These are phyloP conservation scores for Myrmecobius fasciatus DNA, from an alignment of 2,113 vertebrate genomes.

Conservation along the genomic window DNA sequence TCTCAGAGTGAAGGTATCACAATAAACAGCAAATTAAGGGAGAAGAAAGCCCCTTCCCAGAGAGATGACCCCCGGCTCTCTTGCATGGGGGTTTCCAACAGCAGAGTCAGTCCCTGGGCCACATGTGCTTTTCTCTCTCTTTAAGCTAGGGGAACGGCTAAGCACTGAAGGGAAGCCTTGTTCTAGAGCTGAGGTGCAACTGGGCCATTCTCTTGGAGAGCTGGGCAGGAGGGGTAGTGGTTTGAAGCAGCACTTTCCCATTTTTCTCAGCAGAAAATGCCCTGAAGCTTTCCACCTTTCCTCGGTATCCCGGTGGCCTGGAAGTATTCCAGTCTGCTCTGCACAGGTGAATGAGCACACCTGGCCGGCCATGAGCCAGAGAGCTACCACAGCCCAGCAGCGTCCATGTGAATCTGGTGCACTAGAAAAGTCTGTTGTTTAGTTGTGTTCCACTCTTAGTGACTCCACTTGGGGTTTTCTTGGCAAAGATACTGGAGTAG, in stretches of 20 bases:
- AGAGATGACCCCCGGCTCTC: constrained; percentile 11
- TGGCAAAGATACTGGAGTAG: background rate
- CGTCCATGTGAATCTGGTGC: no score
- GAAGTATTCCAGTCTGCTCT: background rate
- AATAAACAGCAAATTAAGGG: constrained; percentile 62
- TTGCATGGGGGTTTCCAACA: background rate
- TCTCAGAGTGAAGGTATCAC: constrained; percentile 63
- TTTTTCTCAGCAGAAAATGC: background rate
- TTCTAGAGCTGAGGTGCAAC: background rate
- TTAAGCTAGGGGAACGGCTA: background rate
- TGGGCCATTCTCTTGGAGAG: background rate
- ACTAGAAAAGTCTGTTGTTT: background rate
- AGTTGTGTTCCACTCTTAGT: background rate
- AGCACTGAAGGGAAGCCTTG: background rate
- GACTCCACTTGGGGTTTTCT: background rate
- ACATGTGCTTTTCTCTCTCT: background rate
- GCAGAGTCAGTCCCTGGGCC: background rate
- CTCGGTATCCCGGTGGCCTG: background rate
- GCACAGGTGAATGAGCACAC: background rate
- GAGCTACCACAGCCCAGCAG: background rate
- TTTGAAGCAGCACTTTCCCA: background rate
- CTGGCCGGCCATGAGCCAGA: background rate
- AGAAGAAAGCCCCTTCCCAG: constrained; percentile 35
- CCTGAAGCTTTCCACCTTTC: background rate
- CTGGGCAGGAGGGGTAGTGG: background rate